A percentile compares a stretch with the other conserved stretches of the same genome.
These are phyloP conservation scores for Therioaphis trifolii DNA, from an alignment of 2,888 invertebrate species.

Conservation along the genomic window DNA sequence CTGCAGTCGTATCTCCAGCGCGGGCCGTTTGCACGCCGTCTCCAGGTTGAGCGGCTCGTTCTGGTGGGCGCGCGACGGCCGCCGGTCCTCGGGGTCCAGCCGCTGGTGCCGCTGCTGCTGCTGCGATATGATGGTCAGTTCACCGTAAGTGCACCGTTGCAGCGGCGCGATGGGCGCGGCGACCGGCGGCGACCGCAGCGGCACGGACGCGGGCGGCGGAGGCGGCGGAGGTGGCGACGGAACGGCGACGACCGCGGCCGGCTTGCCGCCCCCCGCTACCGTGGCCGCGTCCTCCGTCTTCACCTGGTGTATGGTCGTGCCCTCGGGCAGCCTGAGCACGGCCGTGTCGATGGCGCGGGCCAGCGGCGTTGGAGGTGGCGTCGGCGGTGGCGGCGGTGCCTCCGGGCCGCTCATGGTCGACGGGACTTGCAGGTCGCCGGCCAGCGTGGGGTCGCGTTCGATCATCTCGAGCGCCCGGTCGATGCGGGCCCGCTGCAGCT, in stretches of 20 bases:
- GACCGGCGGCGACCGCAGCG: slow-evolving; percentile 66
- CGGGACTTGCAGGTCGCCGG: background rate
- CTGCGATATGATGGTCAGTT: slow-evolving; percentile 39
- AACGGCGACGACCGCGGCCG: background rate
- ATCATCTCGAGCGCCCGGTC: slow-evolving; percentile 70
- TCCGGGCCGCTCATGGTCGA: no score
- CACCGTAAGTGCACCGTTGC: slow-evolving; percentile 62
- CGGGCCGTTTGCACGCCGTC: slow-evolving; percentile 47
- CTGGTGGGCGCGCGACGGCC: no score
- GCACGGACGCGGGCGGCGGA: slow-evolving; percentile 65
- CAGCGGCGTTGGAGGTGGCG: no score
- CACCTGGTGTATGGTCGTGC: slow-evolving; percentile 65
- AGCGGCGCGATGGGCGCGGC: no score
- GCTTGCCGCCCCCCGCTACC: no score
- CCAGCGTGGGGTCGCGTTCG: slow-evolving; percentile 4
- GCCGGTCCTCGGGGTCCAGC: no score
- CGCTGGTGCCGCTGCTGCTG: background rate
- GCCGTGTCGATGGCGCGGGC: background rate
- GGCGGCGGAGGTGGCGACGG: background rate
- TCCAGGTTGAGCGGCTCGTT: slow-evolving; percentile 54
- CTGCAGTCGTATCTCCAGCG: slow-evolving; percentile 47
- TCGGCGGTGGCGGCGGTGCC: no score
- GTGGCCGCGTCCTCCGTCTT: slow-evolving; percentile 17
- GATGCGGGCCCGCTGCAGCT: slow-evolving; percentile 67
- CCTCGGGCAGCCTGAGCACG: slow-evolving; percentile 65